Evolutionary conservation across 2,113 vertebrate genomes (phyloP).

Genomic region (Verasper variegatus): DNA sequence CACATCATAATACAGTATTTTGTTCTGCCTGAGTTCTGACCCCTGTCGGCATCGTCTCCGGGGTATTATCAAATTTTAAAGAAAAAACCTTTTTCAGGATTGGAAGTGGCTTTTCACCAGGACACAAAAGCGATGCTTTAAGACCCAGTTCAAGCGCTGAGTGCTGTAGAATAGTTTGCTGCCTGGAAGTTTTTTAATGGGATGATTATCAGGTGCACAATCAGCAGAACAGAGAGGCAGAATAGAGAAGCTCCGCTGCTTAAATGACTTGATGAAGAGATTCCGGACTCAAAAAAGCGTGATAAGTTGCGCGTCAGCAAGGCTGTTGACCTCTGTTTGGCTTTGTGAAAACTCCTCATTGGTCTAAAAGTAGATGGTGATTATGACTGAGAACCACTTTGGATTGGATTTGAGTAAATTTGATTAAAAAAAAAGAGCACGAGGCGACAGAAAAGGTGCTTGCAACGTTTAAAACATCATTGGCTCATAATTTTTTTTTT

Average conservation of each 20-base stretch:
- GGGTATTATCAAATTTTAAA: neutral
- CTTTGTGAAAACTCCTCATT: conserved; percentile 11
- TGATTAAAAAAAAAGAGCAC: neutral
- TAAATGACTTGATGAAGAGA: conserved; percentile 46
- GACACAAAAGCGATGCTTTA: neutral
- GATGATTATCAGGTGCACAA: conserved; percentile 48
- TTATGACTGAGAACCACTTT: neutral
- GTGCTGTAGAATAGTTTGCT: conserved; percentile 16
- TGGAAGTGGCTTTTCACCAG: neutral
- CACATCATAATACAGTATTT: neutral
- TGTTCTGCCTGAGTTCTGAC: neutral
- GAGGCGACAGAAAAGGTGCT: too few relatives aligned
- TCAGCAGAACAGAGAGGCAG: conserved; percentile 43
- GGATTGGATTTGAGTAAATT: neutral
- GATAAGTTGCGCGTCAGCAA: conserved; percentile 27
- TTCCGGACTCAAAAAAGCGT: conserved; percentile 23
- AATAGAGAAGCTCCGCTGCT: conserved; percentile 19
- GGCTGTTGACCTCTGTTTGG: conserved; percentile 18
- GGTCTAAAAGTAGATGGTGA: neutral
- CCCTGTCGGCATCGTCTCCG: neutral
- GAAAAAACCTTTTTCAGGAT: neutral
- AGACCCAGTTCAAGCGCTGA: conserved; percentile 5
- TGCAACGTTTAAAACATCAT: neutral
- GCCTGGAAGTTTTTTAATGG: conserved; percentile 54
- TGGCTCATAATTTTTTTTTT: too few relatives aligned